Evolutionary conservation across 2,888 invertebrate genomes (phyloP), one percentile per base, ranked within the genome.

Genomic region (Dione juno): DNA sequence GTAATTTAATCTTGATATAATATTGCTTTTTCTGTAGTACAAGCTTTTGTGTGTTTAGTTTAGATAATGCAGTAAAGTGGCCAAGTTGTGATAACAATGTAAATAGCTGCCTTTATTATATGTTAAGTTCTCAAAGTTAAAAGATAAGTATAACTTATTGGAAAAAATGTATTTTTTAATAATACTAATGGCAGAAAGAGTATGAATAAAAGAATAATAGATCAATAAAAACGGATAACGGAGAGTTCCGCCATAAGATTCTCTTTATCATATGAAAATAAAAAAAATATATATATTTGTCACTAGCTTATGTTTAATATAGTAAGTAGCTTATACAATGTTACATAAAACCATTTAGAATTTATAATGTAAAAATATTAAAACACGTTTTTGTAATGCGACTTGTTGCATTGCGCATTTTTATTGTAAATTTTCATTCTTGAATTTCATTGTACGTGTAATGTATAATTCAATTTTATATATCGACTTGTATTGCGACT

Each of bases 31-130:
- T 14, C 16, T 64, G 50, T 61, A 41, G 43, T 21, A 45, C 61
- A 61, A 45, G 43, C 11, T 43, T 61, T 61, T 61, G 7, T 61
- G 28, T 61, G 28, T 41, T 43, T 43, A 45, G 28, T n/a, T 61
- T n/a, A 45, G 61, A 61, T 57, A 57, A 57, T 5, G 16, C 40
- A 7, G 7, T 57, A 57, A 40, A 11, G n/a, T 16, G 11, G 50
- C 19, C 19, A 50, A 40, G 6, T 14, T 37, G 9, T 16, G 37
- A 37, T 37, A 37, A 16, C n/a, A 10, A 28, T 53, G 35, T 53
- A 19, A 28, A 53, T 13, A 53, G 14, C 13, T 19, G 21, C 3
- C 7, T 52, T 53, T 53, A 14, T 41, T 41, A 8, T 41, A 41
- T 41, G 9, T 41, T 5, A 10, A 41, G 28, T 28, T 28, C 28